These are phyloP conservation scores for Delia radicum DNA, from an alignment of 1,140 invertebrate genomes.

Conservation along the genomic window DNA sequence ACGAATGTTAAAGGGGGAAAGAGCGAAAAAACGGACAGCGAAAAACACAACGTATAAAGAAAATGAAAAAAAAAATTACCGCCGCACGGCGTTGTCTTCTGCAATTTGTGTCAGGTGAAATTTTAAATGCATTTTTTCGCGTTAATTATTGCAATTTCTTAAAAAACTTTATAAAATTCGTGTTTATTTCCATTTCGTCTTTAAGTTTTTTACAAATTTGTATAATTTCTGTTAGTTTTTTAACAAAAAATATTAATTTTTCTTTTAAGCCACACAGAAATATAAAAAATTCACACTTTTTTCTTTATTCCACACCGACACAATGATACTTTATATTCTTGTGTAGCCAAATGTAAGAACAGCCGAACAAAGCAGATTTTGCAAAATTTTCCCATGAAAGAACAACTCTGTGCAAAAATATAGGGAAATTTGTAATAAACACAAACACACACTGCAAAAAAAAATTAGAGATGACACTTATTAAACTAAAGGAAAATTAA, in stretches of 20 bases:
- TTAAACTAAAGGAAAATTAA: not conserved
- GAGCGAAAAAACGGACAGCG: not conserved
- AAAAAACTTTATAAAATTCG: not conserved
- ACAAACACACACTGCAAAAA: no score
- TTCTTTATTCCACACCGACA: conserved; percentile 1
- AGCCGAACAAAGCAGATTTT: not conserved
- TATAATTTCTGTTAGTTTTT: not conserved
- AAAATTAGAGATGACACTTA: not conserved
- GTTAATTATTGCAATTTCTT: not conserved
- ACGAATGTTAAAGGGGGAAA: not conserved
- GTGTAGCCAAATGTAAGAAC: not conserved
- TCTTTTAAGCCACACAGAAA: conserved; percentile 4
- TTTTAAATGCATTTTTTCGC: not conserved
- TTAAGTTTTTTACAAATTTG: not conserved
- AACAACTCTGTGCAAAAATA: not conserved
- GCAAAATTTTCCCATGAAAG: not conserved
- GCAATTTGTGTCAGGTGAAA: conserved; percentile 3
- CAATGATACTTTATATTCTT: conserved; percentile 1
- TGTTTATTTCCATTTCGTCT: not conserved
- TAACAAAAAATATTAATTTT: not conserved
- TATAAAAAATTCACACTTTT: conserved; percentile 5
- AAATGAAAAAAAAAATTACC: not conserved
- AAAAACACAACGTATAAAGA: not conserved
- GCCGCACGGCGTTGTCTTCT: not conserved
- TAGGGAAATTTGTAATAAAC: not conserved